These are phyloP conservation scores for Plutomurus gul DNA, from an alignment of 1,140 invertebrate genomes.

Conservation along the genomic window DNA sequence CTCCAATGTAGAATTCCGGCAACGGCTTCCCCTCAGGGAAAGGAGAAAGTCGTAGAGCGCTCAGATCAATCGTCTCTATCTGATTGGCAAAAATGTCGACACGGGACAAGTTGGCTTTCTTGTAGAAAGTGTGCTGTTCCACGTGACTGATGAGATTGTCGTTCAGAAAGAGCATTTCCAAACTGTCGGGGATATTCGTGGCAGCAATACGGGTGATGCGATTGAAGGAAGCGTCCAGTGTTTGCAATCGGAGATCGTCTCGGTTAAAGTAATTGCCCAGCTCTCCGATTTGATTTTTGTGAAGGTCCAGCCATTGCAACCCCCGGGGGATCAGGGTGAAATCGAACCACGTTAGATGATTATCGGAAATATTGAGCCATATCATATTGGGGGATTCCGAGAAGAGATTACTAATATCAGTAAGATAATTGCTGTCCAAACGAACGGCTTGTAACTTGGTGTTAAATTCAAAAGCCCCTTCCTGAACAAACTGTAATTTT, in stretches of 20 bases:
- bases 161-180: conserved; percentile 78
- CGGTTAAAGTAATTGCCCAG: conserved; percentile 74
- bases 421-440: conserved; percentile 71
- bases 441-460: conserved; percentile 80
- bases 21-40: conserved; percentile 69
- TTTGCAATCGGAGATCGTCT: conserved; percentile 72
- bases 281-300: conserved; percentile 82
- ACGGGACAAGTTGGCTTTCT: conserved; percentile 78
- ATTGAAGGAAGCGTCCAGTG: conserved; percentile 81
- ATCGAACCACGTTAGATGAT: conserved; percentile 87
- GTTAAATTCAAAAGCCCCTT: conserved; percentile 79
- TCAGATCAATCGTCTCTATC: conserved; percentile 78
- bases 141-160: conserved; percentile 79
- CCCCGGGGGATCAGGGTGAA: conserved; percentile 79
- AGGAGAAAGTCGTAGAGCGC: conserved; percentile 73
- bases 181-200: conserved; percentile 72
- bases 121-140: conserved; percentile 79
- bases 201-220: conserved; percentile 71
- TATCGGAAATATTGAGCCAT: conserved; percentile 90
- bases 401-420: conserved; percentile 83
- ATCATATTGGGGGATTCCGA: conserved; percentile 77
- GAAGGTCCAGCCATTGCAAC: conserved; percentile 86
- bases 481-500: conserved; percentile 76
- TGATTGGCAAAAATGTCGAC: conserved; percentile 86
- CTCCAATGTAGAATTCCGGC: conserved; percentile 84